A percentile compares a stretch with the other conserved stretches of the same genome.
Evolutionary conservation across 2,113 vertebrate species (phyloP).

Genomic region (Pseudopipra pipra): DNA sequence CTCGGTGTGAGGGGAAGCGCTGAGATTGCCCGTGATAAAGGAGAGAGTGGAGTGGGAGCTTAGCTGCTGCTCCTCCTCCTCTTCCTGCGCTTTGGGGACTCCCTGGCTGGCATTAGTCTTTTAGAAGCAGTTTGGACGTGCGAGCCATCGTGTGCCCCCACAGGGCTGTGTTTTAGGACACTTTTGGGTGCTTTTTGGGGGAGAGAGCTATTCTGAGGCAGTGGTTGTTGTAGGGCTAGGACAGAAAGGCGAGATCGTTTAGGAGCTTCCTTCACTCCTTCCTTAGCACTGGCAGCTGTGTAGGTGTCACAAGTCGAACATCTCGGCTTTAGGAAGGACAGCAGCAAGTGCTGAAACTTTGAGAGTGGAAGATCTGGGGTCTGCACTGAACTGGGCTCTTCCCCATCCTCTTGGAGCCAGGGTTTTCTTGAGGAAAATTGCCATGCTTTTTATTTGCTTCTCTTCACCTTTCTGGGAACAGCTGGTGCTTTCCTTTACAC

Average conservation of each 20-base stretch:
- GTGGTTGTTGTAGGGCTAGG: no score
- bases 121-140: not conserved
- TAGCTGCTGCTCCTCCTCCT: not conserved
- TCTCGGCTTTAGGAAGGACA: conserved; percentile 28
- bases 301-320: not conserved
- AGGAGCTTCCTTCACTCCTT: not conserved
- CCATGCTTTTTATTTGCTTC: not conserved
- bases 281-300: not conserved
- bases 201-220: not conserved
- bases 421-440: not conserved
- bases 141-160: not conserved
- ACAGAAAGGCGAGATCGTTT: not conserved
- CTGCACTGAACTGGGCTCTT: not conserved
- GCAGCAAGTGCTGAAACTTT: conserved; percentile 66
- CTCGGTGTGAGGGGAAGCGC: not conserved
- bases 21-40: not conserved
- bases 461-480: not conserved
- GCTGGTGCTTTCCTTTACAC: not conserved
- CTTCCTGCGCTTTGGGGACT: not conserved
- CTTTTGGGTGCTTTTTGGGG: not conserved
- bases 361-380: not conserved
- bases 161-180: not conserved
- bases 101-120: not conserved
- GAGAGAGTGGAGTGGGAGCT: not conserved
- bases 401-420: not conserved